Evolutionary conservation across 2,113 vertebrate genomes (phyloP).

Genomic region (Elachura formosa): DNA sequence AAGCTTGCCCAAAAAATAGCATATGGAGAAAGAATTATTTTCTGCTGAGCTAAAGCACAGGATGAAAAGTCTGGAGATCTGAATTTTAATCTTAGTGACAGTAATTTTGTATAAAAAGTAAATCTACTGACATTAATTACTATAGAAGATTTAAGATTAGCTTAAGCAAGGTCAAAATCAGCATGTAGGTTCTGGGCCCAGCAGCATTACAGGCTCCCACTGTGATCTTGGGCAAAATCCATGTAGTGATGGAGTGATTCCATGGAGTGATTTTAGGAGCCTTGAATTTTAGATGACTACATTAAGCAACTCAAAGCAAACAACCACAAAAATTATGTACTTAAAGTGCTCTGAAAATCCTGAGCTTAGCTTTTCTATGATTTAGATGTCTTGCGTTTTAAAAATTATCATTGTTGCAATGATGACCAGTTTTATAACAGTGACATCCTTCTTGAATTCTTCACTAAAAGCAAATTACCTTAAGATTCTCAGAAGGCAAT

Average conservation of each 20-base stretch:
- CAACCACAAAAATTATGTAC: conserved; percentile 38
- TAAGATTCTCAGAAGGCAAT: not conserved
- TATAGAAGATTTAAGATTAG: conserved; percentile 32
- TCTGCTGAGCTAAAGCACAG: conserved; percentile 26
- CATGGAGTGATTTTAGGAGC: conserved; percentile 54
- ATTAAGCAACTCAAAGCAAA: conserved; percentile 52
- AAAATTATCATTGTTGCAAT: conserved; percentile 11
- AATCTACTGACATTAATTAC: conserved; percentile 47
- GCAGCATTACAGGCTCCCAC: not conserved
- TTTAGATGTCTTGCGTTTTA: conserved; percentile 19
- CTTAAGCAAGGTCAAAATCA: conserved; percentile 48
- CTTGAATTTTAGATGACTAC: conserved; percentile 55
- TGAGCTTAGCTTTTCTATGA: conserved; percentile 38
- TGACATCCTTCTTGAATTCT: not conserved
- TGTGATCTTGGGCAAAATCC: conserved; percentile 45
- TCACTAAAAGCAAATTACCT: conserved; percentile 31
- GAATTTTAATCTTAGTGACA: conserved; percentile 7
- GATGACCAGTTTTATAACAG: not conserved
- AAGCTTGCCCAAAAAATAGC: conserved; percentile 27
- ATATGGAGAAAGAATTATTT: conserved; percentile 41
- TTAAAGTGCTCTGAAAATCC: conserved; percentile 37
- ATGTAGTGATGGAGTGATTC: conserved; percentile 5
- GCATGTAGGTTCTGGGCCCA: conserved; percentile 29
- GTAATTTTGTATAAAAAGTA: conserved; percentile 13
- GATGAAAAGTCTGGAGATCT: conserved; percentile 19